Percentiles rank a stretch among this genome's conserved stretches.
phyloP scores from a whole-genome alignment of 2,113 vertebrate genomes.

The Mastomys coucha region DNA sequence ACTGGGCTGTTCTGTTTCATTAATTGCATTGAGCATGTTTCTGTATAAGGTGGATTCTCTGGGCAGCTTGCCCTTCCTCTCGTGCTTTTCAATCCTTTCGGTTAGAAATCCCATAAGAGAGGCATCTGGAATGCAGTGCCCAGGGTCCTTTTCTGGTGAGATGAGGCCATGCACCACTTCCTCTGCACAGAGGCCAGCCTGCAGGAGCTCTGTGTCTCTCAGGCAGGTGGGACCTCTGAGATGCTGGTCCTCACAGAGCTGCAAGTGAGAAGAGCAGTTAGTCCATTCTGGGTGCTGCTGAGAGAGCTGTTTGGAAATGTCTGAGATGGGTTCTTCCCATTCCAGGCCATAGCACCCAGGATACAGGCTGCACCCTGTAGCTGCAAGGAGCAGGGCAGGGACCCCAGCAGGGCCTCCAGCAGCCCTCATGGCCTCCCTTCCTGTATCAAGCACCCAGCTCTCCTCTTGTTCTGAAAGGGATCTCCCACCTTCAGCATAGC shows the following conservation, averaged over 20 bases:
- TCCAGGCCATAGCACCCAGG: not conserved
- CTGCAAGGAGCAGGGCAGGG: not conserved
- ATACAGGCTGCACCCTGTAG: not conserved
- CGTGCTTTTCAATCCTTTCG: not conserved
- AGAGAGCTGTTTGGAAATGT: not conserved
- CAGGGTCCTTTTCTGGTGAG: not conserved
- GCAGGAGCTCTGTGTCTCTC: not conserved
- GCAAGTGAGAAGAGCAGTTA: not conserved
- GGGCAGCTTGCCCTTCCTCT: slow-evolving; percentile 25
- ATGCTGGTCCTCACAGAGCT: rapidly evolving
- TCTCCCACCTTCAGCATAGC: not conserved
- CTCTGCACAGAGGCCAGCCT: not conserved
- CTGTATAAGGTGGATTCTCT: slow-evolving; percentile 48
- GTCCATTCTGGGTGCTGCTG: too few relatives aligned
- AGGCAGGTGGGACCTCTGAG: not conserved
- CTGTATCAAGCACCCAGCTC: not conserved
- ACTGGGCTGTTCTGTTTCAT: slow-evolving; percentile 40
- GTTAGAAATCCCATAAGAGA: not conserved
- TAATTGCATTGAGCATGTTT: slow-evolving; percentile 65
- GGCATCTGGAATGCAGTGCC: not conserved
- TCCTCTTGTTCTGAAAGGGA: not conserved
- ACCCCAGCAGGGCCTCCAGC: not conserved
- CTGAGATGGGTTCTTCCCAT: not conserved
- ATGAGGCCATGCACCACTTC: not conserved
- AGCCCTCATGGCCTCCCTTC: rapidly evolving